Base-by-base conservation (phyloP, 2,888 invertebrate species). In the Tanytarsus gracilentus region DNA sequence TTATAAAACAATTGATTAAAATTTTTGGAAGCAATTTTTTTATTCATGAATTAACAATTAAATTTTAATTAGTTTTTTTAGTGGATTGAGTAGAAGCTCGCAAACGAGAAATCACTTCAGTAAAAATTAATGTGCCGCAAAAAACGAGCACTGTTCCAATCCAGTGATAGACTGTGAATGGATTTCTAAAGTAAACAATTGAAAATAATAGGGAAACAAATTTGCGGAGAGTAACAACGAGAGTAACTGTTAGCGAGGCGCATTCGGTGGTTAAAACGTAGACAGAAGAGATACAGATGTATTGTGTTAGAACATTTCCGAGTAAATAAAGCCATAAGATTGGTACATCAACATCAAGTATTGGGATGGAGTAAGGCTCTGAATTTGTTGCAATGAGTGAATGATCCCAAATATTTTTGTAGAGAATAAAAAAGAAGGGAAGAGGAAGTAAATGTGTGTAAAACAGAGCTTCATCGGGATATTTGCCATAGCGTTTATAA, bases 151-250 rank as follows among this genome's bases (percentile, higher is more conserved):
- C 67, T 0, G 97, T 92, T 4, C 97, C 97, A 36, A 89, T 68
- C 92, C 96, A 95, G 71, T 99, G 98, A 49, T 82, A 82, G 0
- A 82, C 7, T 0, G 96, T 97, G 69, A 99, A 99, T 0, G 92
- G 87, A 77, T 98, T 99, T 66, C 84, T 80, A 71, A 99, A 99
- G 73, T 96, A 74, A 52, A 91, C 67, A 65, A 99, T 95, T 0
- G 97, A 98, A 70, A 99, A 88, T n/a, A 99, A 73, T 33, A 99
- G 77, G 0, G 96, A 96, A 29, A 92, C 80, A 70, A 99, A 99
- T 75, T 99, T 99, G 53, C 99, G 79, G 60, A 98, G 74, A 0
- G 99, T 99, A 27, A 99, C 88, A 0, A 99, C 93, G 65, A 99
- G 77, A 0, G 97, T 98, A 1, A 99, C 96, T 0, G 94, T 93